A percentile compares a stretch with the other conserved stretches of the same genome.
phyloP scores from a whole-genome alignment of 2,888 invertebrate species.

The Mantis religiosa region DNA sequence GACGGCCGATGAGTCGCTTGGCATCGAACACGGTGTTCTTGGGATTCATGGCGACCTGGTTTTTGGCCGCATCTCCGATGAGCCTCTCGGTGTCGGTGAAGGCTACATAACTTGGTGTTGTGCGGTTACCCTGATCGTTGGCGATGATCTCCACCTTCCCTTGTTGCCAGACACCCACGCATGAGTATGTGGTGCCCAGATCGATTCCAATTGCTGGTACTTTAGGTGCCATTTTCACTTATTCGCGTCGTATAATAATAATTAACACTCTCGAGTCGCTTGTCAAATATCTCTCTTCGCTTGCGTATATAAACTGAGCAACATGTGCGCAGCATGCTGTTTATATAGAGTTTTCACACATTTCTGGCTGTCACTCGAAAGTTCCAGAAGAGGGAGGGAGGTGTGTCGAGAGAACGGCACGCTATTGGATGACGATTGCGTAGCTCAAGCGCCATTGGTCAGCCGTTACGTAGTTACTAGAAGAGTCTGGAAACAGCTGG shows the following conservation, averaged over 20 bases:
- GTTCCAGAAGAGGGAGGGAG: neutral
- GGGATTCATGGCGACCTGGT: slow-evolving; percentile 53
- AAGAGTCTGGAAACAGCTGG: neutral
- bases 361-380: neutral
- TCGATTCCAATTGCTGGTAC: slow-evolving; percentile 87
- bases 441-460: neutral
- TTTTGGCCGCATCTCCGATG: slow-evolving; percentile 57
- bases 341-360: neutral
- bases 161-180: slow-evolving; percentile 79
- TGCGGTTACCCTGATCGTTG: slow-evolving; percentile 86
- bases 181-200: slow-evolving; percentile 84
- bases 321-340: neutral
- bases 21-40: slow-evolving; percentile 43
- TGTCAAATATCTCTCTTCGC: too few species aligned
- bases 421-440: neutral
- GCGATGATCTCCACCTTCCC: slow-evolving; percentile 80
- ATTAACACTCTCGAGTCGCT: neutral
- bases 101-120: slow-evolving; percentile 80
- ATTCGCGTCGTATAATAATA: neutral
- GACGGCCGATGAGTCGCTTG: slow-evolving; percentile 88
- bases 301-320: too few species aligned
- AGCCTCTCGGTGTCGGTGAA: slow-evolving; percentile 72
- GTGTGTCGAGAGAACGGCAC: neutral
- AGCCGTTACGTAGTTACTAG: neutral
- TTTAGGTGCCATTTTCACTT: neutral